phyloP scores from a whole-genome alignment of 2,113 vertebrate species.

The Vidua macroura region DNA sequence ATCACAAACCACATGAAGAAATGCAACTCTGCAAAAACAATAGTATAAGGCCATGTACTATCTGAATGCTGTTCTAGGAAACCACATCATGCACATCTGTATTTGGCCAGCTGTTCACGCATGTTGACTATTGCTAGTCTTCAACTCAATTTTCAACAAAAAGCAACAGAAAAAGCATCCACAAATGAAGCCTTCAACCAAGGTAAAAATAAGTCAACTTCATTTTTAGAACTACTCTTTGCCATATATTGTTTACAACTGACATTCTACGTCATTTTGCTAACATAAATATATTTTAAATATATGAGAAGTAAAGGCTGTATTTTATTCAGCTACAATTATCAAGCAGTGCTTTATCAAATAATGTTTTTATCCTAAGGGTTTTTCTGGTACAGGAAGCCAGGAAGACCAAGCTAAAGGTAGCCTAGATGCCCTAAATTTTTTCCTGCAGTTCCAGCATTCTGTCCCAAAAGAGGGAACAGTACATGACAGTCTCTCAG shows the following conservation, averaged over 20 bases:
- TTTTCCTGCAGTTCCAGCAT: neutral
- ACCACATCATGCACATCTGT: neutral
- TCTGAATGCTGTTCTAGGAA: neutral
- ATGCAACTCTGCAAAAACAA: neutral
- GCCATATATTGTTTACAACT: neutral
- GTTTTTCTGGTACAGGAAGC: neutral
- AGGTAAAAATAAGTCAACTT: neutral
- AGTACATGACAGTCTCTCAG: neutral
- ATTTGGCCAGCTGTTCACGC: neutral
- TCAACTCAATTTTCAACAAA: neutral
- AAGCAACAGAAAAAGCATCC: neutral
- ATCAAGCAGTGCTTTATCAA: neutral
- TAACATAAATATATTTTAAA: neutral
- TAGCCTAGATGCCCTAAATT: neutral
- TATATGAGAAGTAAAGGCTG: neutral
- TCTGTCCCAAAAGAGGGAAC: neutral
- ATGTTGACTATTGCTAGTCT: neutral
- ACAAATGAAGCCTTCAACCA: neutral
- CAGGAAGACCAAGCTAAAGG: neutral
- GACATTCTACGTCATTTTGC: neutral
- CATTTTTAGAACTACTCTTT: neutral
- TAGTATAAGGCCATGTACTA: neutral
- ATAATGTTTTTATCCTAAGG: neutral
- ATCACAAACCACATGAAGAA: neutral
- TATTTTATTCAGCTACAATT: neutral